Conservation (phyloP, 2,797 vertebrate species). For the Basileuterus tristriatus region DNA sequence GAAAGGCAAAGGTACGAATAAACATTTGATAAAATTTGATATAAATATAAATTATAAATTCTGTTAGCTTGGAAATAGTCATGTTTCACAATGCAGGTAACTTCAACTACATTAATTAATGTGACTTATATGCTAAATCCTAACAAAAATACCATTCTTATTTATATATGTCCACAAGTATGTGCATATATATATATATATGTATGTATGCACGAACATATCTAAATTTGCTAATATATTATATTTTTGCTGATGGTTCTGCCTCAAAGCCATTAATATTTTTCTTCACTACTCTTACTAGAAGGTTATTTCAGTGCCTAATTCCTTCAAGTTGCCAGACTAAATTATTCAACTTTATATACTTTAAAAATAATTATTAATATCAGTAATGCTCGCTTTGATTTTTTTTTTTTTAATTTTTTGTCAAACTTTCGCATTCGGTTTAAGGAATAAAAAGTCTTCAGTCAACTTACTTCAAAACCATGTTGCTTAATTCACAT, state of each 20-base stretch:
- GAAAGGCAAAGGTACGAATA: fast-evolving
- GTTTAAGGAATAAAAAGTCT: constrained; percentile 37
- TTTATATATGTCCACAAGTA: neutral
- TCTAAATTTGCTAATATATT: neutral
- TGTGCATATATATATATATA: fast-evolving
- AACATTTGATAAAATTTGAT: neutral
- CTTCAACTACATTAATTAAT: neutral
- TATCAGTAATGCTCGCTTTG: constrained; percentile 43
- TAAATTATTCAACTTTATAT: constrained; percentile 30
- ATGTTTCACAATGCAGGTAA: neutral
- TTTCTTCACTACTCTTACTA: neutral
- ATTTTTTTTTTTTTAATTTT: neutral
- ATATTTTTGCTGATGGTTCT: neutral
- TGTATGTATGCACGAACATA: too few relatives aligned
- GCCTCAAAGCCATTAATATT: neutral
- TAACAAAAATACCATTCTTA: neutral
- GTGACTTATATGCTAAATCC: neutral
- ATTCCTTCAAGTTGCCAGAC: neutral
- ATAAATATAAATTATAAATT: neutral
- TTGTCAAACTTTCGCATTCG: neutral
- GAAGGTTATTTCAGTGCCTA: constrained; percentile 18
- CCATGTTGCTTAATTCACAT: constrained; percentile 62
- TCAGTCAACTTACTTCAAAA: constrained; percentile 65
- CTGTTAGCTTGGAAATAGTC: neutral
- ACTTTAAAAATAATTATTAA: constrained; percentile 27